Evolutionary conservation across 2,113 vertebrate species (phyloP).

Genomic region (Rhynchomys soricoides): DNA sequence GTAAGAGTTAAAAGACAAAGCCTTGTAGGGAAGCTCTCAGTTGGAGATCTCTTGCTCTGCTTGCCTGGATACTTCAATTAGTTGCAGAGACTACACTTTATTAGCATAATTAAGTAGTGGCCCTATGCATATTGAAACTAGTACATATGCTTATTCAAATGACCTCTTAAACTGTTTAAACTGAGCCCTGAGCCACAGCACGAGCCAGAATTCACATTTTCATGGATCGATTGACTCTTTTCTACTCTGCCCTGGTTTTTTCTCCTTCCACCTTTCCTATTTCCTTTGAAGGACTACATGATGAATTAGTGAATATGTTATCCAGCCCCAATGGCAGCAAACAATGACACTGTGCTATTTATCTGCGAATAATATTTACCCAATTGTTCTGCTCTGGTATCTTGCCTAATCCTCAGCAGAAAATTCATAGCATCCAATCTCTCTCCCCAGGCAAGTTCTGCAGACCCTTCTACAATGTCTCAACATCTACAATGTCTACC

Average conservation of each 20-base stretch:
- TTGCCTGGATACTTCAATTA: neutral
- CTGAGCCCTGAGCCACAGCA: neutral
- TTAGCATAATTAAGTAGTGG: neutral
- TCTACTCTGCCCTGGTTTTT: neutral
- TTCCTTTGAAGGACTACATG: neutral
- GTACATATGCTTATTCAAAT: neutral
- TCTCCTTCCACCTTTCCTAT: slow-evolving; percentile 10
- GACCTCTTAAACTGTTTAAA: neutral
- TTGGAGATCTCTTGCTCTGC: neutral
- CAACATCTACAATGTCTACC: neutral
- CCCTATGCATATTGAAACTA: neutral
- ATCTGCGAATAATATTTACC: neutral
- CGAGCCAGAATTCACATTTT: slow-evolving; percentile 2
- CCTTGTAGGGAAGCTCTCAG: neutral
- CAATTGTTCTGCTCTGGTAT: neutral
- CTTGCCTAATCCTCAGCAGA: neutral
- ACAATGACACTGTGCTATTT: neutral
- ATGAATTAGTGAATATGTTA: neutral
- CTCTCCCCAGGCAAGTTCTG: no score
- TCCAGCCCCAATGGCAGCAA: neutral
- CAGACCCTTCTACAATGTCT: neutral
- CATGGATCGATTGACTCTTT: neutral
- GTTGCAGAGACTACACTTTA: neutral
- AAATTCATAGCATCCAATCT: neutral
- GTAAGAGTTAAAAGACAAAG: neutral